These are phyloP conservation scores for Onychostruthus taczanowskii DNA, from an alignment of 2,113 vertebrate genomes.

Conservation along the genomic window DNA sequence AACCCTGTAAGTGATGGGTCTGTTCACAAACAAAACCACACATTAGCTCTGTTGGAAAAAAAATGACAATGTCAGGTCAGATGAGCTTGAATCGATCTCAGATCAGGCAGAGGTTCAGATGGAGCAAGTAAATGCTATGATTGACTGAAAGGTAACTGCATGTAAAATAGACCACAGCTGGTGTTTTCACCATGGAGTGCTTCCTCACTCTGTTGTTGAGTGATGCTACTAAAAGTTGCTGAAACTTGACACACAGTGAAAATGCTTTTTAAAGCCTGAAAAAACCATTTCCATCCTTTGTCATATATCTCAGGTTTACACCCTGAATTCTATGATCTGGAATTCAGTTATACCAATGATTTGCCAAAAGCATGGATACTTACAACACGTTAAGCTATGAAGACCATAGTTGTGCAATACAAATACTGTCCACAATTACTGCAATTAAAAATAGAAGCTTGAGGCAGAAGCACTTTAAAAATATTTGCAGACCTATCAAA, in stretches of 20 bases:
- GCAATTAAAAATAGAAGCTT: slow-evolving; percentile 30
- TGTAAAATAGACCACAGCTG: not conserved
- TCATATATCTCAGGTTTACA: not conserved
- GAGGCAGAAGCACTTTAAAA: slow-evolving; percentile 28
- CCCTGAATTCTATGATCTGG: not conserved
- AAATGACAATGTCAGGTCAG: not conserved
- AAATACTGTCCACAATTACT: not conserved
- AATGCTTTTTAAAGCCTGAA: not conserved
- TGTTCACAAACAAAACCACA: slow-evolving; percentile 12
- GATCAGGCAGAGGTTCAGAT: not conserved
- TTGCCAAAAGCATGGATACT: not conserved
- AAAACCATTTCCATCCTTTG: not conserved
- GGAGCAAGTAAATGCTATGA: not conserved
- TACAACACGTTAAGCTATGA: not conserved
- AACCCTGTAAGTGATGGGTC: not conserved
- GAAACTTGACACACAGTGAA: not conserved
- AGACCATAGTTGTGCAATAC: not conserved
- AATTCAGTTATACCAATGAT: not conserved
- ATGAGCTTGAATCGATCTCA: not conserved
- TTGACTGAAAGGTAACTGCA: not conserved
- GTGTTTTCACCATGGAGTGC: not conserved
- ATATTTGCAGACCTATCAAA: slow-evolving; percentile 45
- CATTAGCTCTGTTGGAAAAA: slow-evolving; percentile 1
- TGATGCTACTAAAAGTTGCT: not conserved
- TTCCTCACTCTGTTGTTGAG: not conserved